A percentile compares a stretch with the other conserved stretches of the same genome.
Evolutionary conservation across 1,140 invertebrate species (phyloP).

Genomic region (Apis florea): DNA sequence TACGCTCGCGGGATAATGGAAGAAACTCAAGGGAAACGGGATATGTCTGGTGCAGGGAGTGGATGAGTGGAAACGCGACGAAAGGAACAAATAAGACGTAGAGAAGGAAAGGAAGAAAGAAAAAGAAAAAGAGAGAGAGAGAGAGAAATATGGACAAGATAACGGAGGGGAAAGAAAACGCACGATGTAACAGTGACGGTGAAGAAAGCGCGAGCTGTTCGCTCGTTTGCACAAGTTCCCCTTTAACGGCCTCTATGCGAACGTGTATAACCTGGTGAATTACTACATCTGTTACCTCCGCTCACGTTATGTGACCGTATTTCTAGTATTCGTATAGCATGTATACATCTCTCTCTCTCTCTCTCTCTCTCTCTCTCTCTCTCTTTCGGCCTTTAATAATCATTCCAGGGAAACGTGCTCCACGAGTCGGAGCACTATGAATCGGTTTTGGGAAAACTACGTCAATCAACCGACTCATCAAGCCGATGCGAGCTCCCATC

Average conservation of each 20-base stretch:
- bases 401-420: conserved; percentile 29
- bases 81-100: conserved; percentile 20
- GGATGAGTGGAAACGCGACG: conserved; percentile 35
- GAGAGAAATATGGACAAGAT: conserved; percentile 13
- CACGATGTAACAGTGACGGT: background rate
- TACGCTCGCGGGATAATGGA: conserved; percentile 54
- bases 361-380: no score
- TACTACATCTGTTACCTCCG: conserved; percentile 56
- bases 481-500: background rate
- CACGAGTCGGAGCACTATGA: conserved; percentile 11
- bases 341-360: no score
- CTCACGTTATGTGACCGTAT: conserved; percentile 10
- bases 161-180: conserved; percentile 18
- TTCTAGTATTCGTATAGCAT: no score
- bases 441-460: conserved; percentile 16
- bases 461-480: conserved; percentile 44
- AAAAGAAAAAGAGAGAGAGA: conserved; percentile 29
- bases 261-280: conserved; percentile 43
- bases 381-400: conserved; percentile 22
- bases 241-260: conserved; percentile 52
- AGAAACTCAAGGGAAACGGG: conserved; percentile 19
- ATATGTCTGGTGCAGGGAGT: conserved; percentile 32
- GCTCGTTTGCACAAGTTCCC: conserved; percentile 55
- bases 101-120: background rate
- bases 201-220: conserved; percentile 40